phyloP scores from a whole-genome alignment of 2,888 invertebrate genomes.

The Pocota personata region DNA sequence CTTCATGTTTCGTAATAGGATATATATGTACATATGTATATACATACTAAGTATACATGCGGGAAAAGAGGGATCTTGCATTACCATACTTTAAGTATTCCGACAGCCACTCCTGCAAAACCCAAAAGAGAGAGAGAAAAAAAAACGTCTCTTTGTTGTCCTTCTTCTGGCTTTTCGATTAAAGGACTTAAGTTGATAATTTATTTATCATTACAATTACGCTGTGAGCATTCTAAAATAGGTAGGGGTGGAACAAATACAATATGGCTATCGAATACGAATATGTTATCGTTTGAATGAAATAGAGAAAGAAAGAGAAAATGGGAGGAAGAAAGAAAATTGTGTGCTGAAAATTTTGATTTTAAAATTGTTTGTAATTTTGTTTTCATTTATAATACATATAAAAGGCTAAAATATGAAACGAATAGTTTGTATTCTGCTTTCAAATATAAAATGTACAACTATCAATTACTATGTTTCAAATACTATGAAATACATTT shows the following conservation, averaged over 20 bases:
- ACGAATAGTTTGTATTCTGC: slow-evolving; percentile 29
- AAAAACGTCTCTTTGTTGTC: neutral
- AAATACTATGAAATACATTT: slow-evolving; percentile 68
- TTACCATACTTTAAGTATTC: slow-evolving; percentile 4
- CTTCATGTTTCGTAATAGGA: neutral
- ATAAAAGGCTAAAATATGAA: slow-evolving; percentile 31
- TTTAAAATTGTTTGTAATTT: neutral
- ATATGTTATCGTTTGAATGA: slow-evolving; percentile 36
- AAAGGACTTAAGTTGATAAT: slow-evolving; percentile 6
- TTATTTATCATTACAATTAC: slow-evolving; percentile 18
- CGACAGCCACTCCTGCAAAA: slow-evolving; percentile 10
- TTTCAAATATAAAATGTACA: slow-evolving; percentile 60
- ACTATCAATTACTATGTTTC: slow-evolving; percentile 63
- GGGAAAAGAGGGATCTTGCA: neutral
- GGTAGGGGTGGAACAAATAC: neutral
- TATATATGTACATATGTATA: neutral
- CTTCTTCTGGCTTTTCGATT: neutral
- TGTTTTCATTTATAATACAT: slow-evolving; percentile 10
- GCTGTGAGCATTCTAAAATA: slow-evolving; percentile 15
- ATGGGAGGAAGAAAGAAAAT: neutral
- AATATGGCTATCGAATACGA: slow-evolving; percentile 66
- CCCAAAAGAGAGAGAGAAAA: neutral
- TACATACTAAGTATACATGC: slow-evolving; percentile 5
- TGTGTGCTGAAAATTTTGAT: slow-evolving; percentile 50
- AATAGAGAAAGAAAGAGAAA: slow-evolving; percentile 6